Conservation (phyloP, 1,140 invertebrate genomes). For the Drosophila paulistorum region DNA sequence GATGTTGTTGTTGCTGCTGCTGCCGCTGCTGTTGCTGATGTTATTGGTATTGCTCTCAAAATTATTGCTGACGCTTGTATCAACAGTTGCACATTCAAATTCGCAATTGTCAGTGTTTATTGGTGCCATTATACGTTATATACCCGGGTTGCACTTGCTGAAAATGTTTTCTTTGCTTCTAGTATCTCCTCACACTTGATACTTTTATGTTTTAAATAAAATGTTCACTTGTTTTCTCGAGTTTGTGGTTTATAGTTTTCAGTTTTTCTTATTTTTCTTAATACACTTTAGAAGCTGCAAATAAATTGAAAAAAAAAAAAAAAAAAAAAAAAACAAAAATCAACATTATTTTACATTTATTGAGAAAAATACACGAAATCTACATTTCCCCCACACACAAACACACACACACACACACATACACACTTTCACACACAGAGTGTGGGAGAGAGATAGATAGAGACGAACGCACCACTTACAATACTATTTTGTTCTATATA, state of each 20-base stretch:
- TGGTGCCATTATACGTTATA: constrained; percentile 82
- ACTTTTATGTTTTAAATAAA: background rate
- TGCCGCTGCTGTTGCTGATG: constrained; percentile 15
- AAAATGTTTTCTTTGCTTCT: constrained; percentile 48
- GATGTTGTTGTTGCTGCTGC: constrained; percentile 9
- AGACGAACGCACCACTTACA: constrained; percentile 19
- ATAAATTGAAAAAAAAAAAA: constrained; percentile 18
- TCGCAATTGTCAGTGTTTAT: constrained; percentile 82
- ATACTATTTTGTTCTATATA: constrained; percentile 42
- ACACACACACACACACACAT: background rate
- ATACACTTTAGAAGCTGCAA: constrained; percentile 54
- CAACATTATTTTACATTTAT: constrained; percentile 9
- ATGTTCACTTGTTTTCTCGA: constrained; percentile 27
- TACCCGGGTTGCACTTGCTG: constrained; percentile 70
- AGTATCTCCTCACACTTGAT: constrained; percentile 44
- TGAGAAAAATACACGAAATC: background rate
- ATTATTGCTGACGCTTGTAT: constrained; percentile 56
- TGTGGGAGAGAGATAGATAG: background rate
- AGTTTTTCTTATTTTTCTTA: constrained; percentile 42
- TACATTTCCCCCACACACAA: background rate
- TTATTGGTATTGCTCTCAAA: constrained; percentile 37
- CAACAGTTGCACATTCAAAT: constrained; percentile 82
- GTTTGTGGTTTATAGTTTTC: constrained; percentile 31
- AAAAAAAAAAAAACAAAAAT: constrained; percentile 18
- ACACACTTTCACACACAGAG: background rate